Evolutionary conservation across 2,888 invertebrate species (phyloP), one percentile per base, ranked within the genome.

Genomic region (Protophormia terraenovae): DNA sequence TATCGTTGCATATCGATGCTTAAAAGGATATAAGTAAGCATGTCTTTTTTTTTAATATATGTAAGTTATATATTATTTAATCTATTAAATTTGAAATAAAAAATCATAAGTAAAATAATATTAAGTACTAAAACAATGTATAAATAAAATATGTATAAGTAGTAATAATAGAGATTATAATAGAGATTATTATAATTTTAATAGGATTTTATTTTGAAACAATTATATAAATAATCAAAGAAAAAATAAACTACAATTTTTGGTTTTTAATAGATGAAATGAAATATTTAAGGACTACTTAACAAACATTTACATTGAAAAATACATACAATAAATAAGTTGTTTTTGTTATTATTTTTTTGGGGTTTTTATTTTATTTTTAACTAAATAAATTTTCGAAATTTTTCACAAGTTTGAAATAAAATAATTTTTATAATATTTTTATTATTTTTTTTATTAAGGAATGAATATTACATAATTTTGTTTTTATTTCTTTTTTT

Each of bases 1-100:
- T 64, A 69, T 86, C 80, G 79, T 86, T 84, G 83, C 62, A 80
- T 75, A 53, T 83, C 76, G 83, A 66, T 86, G 81, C 47, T 69
- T 64, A 16, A 45, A 41, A 45, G 77, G 58, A 47, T 19, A 69
- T 24, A 62, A 19, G 60, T 29, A 73, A 69, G 32, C 45, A 41
- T 60, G n/a, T 5, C 55, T 80, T 66, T 8, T 0, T 64, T 41
- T 66, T 19, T 53, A 16, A 29, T 77, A 29, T 55, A 10, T n/a
- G 41, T 55, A 32, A 32, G 27, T n/a, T 6, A 16, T 32, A 12
- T 35, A 19, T 58, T 14, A 47, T n/a, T 22, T 7, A 35, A 50
- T 45, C 0, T 53, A 32, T 3, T 35, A 10, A 58, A 45, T 19
- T 22, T 67, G 24, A 35, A 64, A 55, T 29, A 53, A 64, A 53